Evolutionary conservation across 2,797 vertebrate species (phyloP).

Genomic region (Acanthurus leucopareius): DNA sequence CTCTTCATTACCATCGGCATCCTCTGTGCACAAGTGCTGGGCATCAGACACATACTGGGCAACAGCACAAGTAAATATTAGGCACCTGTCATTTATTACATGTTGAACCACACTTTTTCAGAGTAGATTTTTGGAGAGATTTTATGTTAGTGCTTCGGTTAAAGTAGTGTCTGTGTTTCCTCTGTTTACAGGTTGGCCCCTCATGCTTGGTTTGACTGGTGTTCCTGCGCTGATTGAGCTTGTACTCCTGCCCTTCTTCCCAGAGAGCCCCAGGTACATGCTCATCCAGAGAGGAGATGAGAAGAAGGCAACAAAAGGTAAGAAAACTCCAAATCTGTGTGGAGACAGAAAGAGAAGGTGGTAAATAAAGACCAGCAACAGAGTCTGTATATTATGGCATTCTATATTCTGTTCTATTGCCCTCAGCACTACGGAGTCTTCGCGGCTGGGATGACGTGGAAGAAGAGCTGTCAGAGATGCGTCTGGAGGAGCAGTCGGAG

Average conservation of each 20-base stretch:
- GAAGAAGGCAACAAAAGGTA: conserved; percentile 85
- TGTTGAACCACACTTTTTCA: neutral
- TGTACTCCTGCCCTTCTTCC: conserved; percentile 90
- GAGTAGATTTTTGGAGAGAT: neutral
- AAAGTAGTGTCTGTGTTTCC: neutral
- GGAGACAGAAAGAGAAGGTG: too few species aligned
- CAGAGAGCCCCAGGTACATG: conserved; percentile 94
- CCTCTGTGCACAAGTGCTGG: conserved; percentile 92
- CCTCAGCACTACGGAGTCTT: conserved; percentile 86
- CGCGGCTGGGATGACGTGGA: conserved; percentile 88
- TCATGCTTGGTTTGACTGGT: conserved; percentile 91
- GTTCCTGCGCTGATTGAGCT: conserved; percentile 90
- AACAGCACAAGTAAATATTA: conserved; percentile 82
- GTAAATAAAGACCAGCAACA: too few species aligned
- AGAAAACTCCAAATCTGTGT: neutral
- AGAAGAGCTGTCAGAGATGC: conserved; percentile 89
- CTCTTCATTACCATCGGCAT: conserved; percentile 96
- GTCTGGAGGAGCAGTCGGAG: conserved; percentile 88
- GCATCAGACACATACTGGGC: conserved; percentile 88
- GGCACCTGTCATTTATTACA: neutral
- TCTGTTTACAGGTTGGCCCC: conserved; percentile 84
- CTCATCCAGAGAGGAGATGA: conserved; percentile 90
- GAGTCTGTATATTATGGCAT: neutral
- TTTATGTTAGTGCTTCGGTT: neutral
- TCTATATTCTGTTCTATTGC: neutral